Conservation (phyloP, 2,888 invertebrate species). For the Phaedon cochleariae region DNA sequence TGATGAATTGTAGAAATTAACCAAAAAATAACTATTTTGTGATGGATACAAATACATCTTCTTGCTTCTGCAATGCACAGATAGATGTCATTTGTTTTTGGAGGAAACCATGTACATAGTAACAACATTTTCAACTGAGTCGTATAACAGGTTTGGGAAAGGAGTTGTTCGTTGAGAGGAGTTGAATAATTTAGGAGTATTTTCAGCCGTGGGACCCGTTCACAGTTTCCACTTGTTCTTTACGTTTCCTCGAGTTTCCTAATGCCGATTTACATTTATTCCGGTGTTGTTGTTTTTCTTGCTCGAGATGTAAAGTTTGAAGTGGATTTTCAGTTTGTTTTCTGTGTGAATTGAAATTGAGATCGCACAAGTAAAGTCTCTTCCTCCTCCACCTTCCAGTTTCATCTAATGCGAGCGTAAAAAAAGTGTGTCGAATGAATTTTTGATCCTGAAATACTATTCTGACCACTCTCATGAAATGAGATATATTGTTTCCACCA, state of each 20-base stretch:
- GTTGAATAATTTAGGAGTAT: constrained; percentile 28
- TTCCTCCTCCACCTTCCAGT: too few species aligned
- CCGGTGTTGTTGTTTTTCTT: not conserved
- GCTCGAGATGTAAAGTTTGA: not conserved
- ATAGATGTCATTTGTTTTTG: not conserved
- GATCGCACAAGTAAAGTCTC: not conserved
- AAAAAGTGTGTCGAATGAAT: too few species aligned
- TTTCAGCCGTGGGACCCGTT: constrained; percentile 11
- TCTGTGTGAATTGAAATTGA: too few species aligned
- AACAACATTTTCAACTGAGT: not conserved
- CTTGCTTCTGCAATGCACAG: too few species aligned
- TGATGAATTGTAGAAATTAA: too few species aligned
- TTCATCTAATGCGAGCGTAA: too few species aligned
- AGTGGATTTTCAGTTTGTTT: not conserved
- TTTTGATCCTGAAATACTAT: too few species aligned
- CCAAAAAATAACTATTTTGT: too few species aligned
- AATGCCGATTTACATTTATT: not conserved
- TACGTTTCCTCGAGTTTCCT: not conserved
- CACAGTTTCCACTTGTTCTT: not conserved
- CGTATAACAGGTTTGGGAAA: constrained; percentile 1
- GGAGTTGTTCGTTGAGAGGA: constrained; percentile 2
- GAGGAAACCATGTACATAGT: not conserved
- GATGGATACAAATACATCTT: too few species aligned
- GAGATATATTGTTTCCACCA: too few species aligned
- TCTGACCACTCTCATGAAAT: too few species aligned